Conservation (phyloP, 53 echinoderm and acorn worm species). For the Crossaster papposus region DNA sequence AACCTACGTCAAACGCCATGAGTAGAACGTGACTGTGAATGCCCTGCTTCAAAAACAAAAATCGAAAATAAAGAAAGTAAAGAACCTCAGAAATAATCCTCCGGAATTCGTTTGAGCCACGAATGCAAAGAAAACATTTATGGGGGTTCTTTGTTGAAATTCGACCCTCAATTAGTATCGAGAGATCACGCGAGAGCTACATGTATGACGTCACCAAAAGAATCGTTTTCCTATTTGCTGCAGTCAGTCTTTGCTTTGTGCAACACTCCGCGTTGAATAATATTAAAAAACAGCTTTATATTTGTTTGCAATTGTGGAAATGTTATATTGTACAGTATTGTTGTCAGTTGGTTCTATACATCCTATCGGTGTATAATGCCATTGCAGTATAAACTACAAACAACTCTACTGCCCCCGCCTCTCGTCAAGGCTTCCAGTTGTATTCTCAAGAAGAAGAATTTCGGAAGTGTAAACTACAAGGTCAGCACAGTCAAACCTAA, state of each 20-base stretch:
- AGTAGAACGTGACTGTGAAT: slow-evolving; percentile 14
- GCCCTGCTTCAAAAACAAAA: not conserved
- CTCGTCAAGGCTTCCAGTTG: no score
- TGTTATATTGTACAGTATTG: not conserved
- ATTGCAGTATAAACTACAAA: no score
- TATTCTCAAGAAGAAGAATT: no score
- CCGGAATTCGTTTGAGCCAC: not conserved
- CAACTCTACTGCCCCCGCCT: no score
- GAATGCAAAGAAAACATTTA: not conserved
- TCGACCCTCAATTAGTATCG: slow-evolving; percentile 19
- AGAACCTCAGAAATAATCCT: not conserved
- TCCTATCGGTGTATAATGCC: no score
- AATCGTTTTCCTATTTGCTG: not conserved
- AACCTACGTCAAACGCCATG: slow-evolving; percentile 4
- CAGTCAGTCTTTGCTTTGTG: not conserved
- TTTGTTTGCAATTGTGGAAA: not conserved
- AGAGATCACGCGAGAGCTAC: slow-evolving; percentile 24
- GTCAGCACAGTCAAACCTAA: no score
- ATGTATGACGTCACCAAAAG: slow-evolving; percentile 25
- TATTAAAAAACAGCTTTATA: slow-evolving; percentile 11
- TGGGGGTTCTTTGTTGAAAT: slow-evolving; percentile 2
- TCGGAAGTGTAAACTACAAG: no score
- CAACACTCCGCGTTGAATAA: not conserved
- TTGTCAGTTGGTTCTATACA: no score
- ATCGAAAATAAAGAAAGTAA: not conserved